Base-by-base conservation (phyloP, 2,113 vertebrate genomes). In the Phalacrocorax pelagicus region DNA sequence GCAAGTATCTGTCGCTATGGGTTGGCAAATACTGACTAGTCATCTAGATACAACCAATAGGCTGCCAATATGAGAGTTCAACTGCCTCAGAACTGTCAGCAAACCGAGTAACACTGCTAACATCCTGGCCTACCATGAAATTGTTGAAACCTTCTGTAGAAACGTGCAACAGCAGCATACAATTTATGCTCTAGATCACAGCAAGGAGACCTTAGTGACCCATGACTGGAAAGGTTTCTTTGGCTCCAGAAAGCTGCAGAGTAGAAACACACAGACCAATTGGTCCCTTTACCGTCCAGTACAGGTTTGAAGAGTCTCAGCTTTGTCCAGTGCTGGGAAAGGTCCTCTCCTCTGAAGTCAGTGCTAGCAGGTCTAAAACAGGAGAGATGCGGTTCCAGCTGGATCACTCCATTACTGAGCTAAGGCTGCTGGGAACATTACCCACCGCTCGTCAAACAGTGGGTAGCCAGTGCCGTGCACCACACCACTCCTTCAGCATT, bases 401-500 rank as follows among this genome's bases (percentile, higher is more conserved):
- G 34, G 38, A 74, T 51, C 55, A 36, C 51, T 66, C 1, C 1
- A 6, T n/a, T 18, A 46, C 55, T 20, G 9, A 90, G 23, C 38
- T 32, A 20, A 71, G n/a, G 69, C 73, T 79, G 36, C 21, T 4
- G 4, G 54, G n/a, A 92, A 47, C 0, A 2, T 26, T 57, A 42
- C 22, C 51, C 15, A 47, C 29, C 24, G n/a, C n/a, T 26, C 7
- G 2, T 17, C 46, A 54, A 86, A 67, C n/a, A 87, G 42, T 0
- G 0, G 15, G 44, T 6, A 26, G 69, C 9, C 72, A 40, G 32
- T 9, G 47, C 34, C 4, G 1, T 5, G 46, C 46, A 83, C 32
- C 19, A 18, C 2, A 21, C 29, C 49, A n/a, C 57, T 71, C 67
- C 83, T 44, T 29, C 52, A 65, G 38, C 0, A 0, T 18, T 19